Conservation (phyloP, 2,888 invertebrate species). For the Acanthosoma haemorrhoidale region DNA sequence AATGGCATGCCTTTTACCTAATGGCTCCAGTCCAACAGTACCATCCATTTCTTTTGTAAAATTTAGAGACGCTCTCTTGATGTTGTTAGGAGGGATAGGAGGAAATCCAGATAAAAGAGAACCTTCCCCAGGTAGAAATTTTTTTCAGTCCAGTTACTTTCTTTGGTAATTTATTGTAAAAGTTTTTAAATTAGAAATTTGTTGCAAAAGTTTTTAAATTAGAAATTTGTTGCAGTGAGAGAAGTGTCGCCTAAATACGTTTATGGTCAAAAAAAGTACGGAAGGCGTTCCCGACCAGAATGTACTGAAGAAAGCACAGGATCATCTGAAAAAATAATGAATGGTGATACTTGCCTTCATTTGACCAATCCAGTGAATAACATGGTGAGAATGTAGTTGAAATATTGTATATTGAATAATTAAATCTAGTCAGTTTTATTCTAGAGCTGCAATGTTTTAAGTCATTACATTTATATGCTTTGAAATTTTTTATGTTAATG, state of each 20-base stretch:
- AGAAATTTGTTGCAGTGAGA: slow-evolving; percentile 48
- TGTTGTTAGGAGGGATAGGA: slow-evolving; percentile 50
- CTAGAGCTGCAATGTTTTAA: too few species aligned
- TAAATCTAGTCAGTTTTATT: too few species aligned
- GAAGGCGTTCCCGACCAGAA: slow-evolving; percentile 61
- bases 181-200: slow-evolving; percentile 18
- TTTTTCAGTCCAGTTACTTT: background rate
- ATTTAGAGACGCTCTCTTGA: slow-evolving; percentile 69
- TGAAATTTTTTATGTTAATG: too few species aligned
- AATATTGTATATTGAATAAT: background rate
- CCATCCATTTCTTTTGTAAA: slow-evolving; percentile 60
- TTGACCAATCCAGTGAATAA: background rate
- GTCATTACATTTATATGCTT: too few species aligned
- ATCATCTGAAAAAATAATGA: background rate
- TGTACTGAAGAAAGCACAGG: slow-evolving; percentile 34
- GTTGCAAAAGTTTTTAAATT: slow-evolving; percentile 22
- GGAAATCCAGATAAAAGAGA: slow-evolving; percentile 40
- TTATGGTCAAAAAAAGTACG: slow-evolving; percentile 70
- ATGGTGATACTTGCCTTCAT: background rate
- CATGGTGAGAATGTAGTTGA: background rate
- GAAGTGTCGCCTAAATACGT: slow-evolving; percentile 69
- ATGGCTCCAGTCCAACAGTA: slow-evolving; percentile 23
- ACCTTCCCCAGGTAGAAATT: slow-evolving; percentile 46
- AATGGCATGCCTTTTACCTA: slow-evolving; percentile 53
- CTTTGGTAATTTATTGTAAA: background rate